Evolutionary conservation across 2,113 vertebrate species (phyloP).

Genomic region (Myiozetetes cayanensis): DNA sequence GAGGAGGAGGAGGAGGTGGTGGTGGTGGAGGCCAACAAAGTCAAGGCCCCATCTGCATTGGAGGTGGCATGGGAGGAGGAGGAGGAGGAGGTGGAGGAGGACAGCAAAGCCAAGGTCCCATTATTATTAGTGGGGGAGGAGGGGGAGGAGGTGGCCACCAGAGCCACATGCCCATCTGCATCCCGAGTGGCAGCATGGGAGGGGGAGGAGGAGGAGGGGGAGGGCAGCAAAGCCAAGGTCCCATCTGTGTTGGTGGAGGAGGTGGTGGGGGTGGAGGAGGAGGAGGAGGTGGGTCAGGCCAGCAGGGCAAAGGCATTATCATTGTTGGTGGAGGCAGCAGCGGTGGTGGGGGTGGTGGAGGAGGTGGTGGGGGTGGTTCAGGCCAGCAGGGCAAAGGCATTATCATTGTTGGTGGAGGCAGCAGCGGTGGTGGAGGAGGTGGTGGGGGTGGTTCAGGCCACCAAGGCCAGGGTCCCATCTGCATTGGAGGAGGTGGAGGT

Average conservation of each 20-base stretch:
- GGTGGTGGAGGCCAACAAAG: rapidly evolving
- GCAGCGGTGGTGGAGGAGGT: not conserved
- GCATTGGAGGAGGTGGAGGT: not conserved
- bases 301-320: not conserved
- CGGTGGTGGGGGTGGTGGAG: not conserved
- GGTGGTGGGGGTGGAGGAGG: too few species aligned
- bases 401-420: too few species aligned
- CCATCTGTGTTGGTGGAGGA: too few species aligned
- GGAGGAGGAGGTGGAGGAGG: not conserved
- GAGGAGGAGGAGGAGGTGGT: not conserved
- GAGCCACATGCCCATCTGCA: not conserved
- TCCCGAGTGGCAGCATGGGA: not conserved
- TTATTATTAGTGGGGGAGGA: not conserved
- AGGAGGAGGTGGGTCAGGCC: not conserved
- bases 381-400: too few species aligned
- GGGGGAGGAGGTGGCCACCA: not conserved
- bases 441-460: not conserved
- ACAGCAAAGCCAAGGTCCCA: not conserved
- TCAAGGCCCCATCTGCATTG: not conserved
- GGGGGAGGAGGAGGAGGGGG: not conserved
- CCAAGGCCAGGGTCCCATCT: rapidly evolving
- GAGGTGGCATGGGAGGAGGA: not conserved
- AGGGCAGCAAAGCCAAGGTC: not conserved
- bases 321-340: not conserved
- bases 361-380: not conserved